Evolutionary conservation across 2,888 invertebrate genomes (phyloP), one percentile per base, ranked within the genome.

Genomic region (Trissolcus brochymenae): DNA sequence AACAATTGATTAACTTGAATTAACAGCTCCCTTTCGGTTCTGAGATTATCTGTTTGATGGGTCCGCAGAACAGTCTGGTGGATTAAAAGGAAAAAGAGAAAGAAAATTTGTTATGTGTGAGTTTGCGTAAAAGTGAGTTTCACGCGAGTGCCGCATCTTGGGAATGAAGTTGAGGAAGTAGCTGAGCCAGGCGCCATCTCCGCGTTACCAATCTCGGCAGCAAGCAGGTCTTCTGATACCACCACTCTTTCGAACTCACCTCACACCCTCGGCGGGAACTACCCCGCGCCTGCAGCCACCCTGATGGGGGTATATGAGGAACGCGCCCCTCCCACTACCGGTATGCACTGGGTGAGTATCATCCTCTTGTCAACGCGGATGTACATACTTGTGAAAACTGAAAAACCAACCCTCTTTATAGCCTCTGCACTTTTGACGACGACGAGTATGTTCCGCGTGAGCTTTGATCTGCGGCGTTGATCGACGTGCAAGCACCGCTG

Each of bases 241-340:
- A 88, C 88, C 86, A 88, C 83, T 83, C 64, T 71, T 68, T 73
- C 66, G 76, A 84, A 81, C 85, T 86, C 86, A 82, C 87, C 86
- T 85, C 84, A 83, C 86, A 86, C 84, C 84, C 84, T 86, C 82
- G 79, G 87, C 87, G 88, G 88, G 88, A 87, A 85, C 82, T 83
- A 87, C 86, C 88, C 88, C 87, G 88, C 86, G 83, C 87, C 84
- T 87, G 87, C 87, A 87, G 87, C 89, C 88, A 89, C 87, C 87
- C 95, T 94, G 94, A 95, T 95, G 95, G 95, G 95, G 94, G 95
- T 95, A 92, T 95, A 94, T 94, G 95, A 95, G 93, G 95, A 95
- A 92, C 92, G 92, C 91, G 91, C 91, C 90, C 91, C 91, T 90
- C 92, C 93, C 91, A 93, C 94, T 93, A 94, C 94, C 94, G 95